phyloP scores from a whole-genome alignment of 92 coral and sea anemone species.

The Parazoanthus swiftii region DNA sequence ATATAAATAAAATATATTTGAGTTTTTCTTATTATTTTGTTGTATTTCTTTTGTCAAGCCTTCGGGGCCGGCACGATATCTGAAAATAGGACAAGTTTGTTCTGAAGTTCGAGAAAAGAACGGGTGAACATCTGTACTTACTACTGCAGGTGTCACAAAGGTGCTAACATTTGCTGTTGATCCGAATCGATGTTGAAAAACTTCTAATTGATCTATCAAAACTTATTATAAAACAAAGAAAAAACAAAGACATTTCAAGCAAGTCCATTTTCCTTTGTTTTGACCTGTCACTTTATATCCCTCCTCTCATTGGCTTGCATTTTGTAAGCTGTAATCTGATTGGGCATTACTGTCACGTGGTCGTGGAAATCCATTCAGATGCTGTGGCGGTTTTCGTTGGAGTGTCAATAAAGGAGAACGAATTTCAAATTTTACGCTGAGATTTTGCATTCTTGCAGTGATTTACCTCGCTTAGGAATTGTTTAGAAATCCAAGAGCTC shows the following conservation, averaged over 20 bases:
- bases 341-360: conserved; percentile 69
- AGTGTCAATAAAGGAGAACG: conserved; percentile 80
- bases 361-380: conserved; percentile 72
- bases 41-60: not conserved
- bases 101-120: not conserved
- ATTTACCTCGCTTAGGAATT: not conserved
- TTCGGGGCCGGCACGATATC: not conserved
- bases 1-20: too few species aligned
- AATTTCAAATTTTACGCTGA: conserved; percentile 56
- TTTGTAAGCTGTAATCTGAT: conserved; percentile 45
- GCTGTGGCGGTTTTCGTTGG: conserved; percentile 89
- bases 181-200: conserved; percentile 13
- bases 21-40: not conserved
- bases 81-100: not conserved
- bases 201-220: conserved; percentile 19
- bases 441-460: conserved; percentile 41
- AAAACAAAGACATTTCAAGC: conserved; percentile 35
- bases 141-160: not conserved
- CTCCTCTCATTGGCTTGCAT: conserved; percentile 62
- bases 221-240: conserved; percentile 28
- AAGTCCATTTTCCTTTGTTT: conserved; percentile 27
- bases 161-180: conserved; percentile 11
- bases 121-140: conserved; percentile 19
- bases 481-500: not conserved
- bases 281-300: conserved; percentile 17